These are phyloP conservation scores for Elmis aenea DNA, from an alignment of 2,888 invertebrate genomes.

Conservation along the genomic window DNA sequence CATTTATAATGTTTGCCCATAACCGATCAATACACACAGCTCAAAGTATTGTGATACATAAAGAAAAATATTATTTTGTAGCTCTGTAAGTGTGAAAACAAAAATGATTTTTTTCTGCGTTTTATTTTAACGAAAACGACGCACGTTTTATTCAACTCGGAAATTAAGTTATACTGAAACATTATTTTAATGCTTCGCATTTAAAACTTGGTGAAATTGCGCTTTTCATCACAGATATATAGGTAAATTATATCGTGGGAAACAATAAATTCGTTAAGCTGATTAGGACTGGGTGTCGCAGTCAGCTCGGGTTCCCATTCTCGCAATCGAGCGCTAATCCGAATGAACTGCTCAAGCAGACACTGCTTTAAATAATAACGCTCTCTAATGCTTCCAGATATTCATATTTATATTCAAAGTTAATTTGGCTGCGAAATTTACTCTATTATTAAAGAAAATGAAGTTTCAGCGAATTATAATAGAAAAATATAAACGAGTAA, in stretches of 20 bases:
- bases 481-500: constrained; percentile 21
- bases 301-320: constrained; percentile 25
- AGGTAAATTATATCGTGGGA: constrained; percentile 30
- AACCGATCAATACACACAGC: too few relatives aligned
- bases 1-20: constrained; percentile 18
- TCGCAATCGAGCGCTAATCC: constrained; percentile 36
- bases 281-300: constrained; percentile 31
- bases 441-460: constrained; percentile 24
- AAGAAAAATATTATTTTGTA: too few relatives aligned
- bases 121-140: too few relatives aligned
- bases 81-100: too few relatives aligned
- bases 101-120: too few relatives aligned
- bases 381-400: constrained; percentile 29
- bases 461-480: constrained; percentile 23
- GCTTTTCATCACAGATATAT: too few relatives aligned
- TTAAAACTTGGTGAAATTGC: too few relatives aligned
- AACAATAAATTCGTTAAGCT: constrained; percentile 37
- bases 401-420: constrained; percentile 35
- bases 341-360: constrained; percentile 34
- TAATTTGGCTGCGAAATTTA: constrained; percentile 33
- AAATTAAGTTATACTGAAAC: too few relatives aligned
- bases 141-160: too few relatives aligned
- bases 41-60: too few relatives aligned
- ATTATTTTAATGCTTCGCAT: too few relatives aligned
- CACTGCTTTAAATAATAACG: constrained; percentile 35